phyloP scores from a whole-genome alignment of 2,888 invertebrate species.

The Tiliacea aurago region DNA sequence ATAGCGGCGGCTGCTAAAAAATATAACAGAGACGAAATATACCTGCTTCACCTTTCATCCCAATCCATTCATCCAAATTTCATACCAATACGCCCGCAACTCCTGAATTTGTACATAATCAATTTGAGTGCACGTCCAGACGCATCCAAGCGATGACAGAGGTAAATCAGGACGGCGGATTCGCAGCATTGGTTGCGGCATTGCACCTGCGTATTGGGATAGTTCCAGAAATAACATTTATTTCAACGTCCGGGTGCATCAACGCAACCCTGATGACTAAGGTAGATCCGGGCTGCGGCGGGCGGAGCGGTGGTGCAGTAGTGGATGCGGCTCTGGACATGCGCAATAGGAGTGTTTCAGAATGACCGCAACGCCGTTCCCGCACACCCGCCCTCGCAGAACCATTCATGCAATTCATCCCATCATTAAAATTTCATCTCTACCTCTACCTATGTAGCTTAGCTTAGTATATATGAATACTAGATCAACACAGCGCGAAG shows the following conservation, averaged over 20 bases:
- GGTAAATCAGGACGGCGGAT: neutral
- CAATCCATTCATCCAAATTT: too few species aligned
- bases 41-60: slow-evolving; percentile 15
- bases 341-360: neutral
- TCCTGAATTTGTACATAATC: neutral
- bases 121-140: neutral
- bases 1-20: neutral
- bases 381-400: neutral
- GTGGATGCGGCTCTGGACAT: neutral
- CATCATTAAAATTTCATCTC: too few species aligned
- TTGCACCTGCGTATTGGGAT: slow-evolving; percentile 1
- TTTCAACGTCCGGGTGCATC: neutral
- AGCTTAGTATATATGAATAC: neutral
- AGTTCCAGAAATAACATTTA: slow-evolving; percentile 6
- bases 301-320: neutral
- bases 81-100: neutral
- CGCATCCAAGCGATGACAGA: neutral
- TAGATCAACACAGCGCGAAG: neutral
- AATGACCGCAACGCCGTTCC: neutral
- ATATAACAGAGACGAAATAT: neutral
- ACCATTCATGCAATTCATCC: too few species aligned
- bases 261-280: neutral
- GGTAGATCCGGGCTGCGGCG: neutral
- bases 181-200: neutral
- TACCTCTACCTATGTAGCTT: neutral